Evolutionary conservation across 2,888 invertebrate genomes (phyloP), one percentile per base, ranked within the genome.

Genomic region (Chymomyza caudatula): DNA sequence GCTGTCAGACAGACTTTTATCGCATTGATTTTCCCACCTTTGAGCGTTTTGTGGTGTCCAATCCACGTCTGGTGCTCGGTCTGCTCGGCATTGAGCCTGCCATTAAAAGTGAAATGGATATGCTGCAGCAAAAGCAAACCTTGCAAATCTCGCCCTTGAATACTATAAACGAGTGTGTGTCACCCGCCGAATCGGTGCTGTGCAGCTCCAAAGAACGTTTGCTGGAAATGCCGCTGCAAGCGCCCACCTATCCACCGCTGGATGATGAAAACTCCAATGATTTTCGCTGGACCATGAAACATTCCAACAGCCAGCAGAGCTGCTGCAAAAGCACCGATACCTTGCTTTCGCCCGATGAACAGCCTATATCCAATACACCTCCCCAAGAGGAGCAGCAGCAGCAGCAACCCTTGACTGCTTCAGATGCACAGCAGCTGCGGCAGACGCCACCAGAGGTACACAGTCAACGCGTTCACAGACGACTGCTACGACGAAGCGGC

Each of bases 31-130:
- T 89, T 58, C 86, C 88, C 69, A 88, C 87, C 17, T 88, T 90
- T n/a, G 90, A 90, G 60, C 88, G 88, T 8, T 90, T 90, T 89
- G 93, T 96, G 49, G 90, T 94, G 85, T 93, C 94, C 71, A 94
- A 96, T 90, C 95, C 95, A 0, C 93, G 93, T 2, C 92, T 94
- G 20, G 95, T 95, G 17, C 92, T 96, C 89, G 92, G 94, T 44
- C 92, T 95, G 43, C 91, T 96, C 53, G 95, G 95, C 8, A 91
- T 96, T 63, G 94, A 95, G 78, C 93, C 95, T 2, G 91, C 91
- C 89, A 86, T 88, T 23, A 88, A 88, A 71, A 87, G 77, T 74
- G 90, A 90, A 73, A 86, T 89, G 53, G 89, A 90, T 53, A 49
- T 88, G 71, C 65, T 89, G 67, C 89, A 89, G 60, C 89, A 88